A percentile compares a stretch with the other conserved stretches of the same genome.
Evolutionary conservation across 2,113 vertebrate genomes (phyloP).

Genomic region (Tapirus terrestris): DNA sequence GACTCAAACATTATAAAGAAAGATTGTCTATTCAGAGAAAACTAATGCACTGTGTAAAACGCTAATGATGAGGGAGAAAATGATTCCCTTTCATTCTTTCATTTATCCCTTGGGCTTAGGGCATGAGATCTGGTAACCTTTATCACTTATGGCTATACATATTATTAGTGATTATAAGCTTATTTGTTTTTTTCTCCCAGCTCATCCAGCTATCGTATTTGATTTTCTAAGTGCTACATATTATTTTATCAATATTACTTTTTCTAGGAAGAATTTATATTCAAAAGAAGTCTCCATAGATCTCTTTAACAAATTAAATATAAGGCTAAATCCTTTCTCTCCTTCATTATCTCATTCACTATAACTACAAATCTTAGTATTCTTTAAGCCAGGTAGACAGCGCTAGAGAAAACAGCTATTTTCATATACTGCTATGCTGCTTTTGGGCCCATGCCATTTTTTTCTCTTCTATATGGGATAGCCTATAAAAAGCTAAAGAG

Average conservation of each 20-base stretch:
- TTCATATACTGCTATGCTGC: slow-evolving; percentile 17
- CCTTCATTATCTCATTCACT: slow-evolving; percentile 28
- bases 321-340: neutral
- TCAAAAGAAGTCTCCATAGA: slow-evolving; percentile 17
- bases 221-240: slow-evolving; percentile 21
- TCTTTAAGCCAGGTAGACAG: slow-evolving; percentile 63
- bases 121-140: neutral
- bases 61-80: neutral
- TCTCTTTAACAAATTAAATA: slow-evolving; percentile 31
- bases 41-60: neutral
- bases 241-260: slow-evolving; percentile 36
- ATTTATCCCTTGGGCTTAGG: neutral
- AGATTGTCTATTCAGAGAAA: slow-evolving; percentile 15
- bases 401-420: slow-evolving; percentile 37
- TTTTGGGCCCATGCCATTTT: slow-evolving; percentile 28
- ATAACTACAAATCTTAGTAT: neutral
- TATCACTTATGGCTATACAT: neutral
- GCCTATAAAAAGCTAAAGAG: slow-evolving; percentile 73
- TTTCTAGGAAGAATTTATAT: slow-evolving; percentile 31
- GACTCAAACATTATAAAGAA: neutral
- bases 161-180: neutral
- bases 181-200: neutral
- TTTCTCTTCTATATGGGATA: slow-evolving; percentile 40
- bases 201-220: slow-evolving; percentile 24
- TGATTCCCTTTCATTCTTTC: neutral